phyloP scores from a whole-genome alignment of 1,140 invertebrate species.

The Doryteuthis pealeii region DNA sequence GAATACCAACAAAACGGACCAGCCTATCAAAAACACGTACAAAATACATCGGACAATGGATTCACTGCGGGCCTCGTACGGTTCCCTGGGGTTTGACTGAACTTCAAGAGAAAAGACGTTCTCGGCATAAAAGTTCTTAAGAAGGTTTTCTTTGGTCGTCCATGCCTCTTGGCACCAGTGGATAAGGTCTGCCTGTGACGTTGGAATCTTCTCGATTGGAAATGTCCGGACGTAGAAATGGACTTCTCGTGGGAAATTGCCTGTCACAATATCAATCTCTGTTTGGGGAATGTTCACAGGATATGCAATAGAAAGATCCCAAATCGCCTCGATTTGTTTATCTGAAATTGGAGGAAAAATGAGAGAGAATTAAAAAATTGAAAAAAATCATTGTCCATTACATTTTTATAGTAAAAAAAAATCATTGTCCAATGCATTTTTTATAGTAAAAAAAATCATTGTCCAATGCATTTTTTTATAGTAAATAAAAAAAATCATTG shows the following conservation, averaged over 20 bases:
- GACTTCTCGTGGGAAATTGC: constrained; percentile 49
- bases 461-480: too few relatives aligned
- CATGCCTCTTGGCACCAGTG: constrained; percentile 42
- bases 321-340: constrained; percentile 41
- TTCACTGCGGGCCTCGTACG: background rate
- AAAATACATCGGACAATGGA: background rate
- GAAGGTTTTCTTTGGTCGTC: constrained; percentile 44
- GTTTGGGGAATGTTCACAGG: constrained; percentile 44
- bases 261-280: constrained; percentile 43
- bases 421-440: too few relatives aligned
- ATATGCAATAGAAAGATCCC: constrained; percentile 52
- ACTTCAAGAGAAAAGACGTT: constrained; percentile 18
- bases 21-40: constrained; percentile 7
- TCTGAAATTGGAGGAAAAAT: constrained; percentile 35
- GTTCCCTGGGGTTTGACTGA: background rate
- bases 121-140: constrained; percentile 41
- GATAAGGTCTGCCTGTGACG: constrained; percentile 32
- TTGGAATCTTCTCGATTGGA: constrained; percentile 27
- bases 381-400: too few relatives aligned
- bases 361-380: background rate
- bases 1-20: background rate
- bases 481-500: too few relatives aligned
- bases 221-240: constrained; percentile 43
- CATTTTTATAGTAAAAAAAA: too few relatives aligned
- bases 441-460: too few relatives aligned